Evolutionary conservation across 2,888 invertebrate species (phyloP), one percentile per base, ranked within the genome.

Genomic region (Spatulosminthurus flaviceps): DNA sequence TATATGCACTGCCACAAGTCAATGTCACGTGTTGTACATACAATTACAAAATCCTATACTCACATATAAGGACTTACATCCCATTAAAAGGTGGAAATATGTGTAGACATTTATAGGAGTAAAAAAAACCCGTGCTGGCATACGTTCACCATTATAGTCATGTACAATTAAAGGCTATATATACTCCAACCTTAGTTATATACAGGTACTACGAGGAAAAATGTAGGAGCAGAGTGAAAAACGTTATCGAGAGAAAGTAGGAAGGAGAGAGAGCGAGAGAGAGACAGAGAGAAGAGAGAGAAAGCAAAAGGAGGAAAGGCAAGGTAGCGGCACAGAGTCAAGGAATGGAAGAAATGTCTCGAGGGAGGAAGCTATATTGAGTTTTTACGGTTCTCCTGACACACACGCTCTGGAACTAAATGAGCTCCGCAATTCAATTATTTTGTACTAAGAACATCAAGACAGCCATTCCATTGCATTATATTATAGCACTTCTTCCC

Each of bases 401-500:
- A 83, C 80, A 82, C 81, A 81, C 80, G 81, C 81, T 80, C 70
- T 73, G 80, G 78, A 82, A 80, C 80, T 83, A 83, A 83, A 83
- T 83, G 83, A 82, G 83, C 82, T 82, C 83, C 81, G 80, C 83
- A 83, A 83, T 83, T 82, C 83, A 83, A 83, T 83, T 83, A 83
- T 83, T 82, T 82, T 80, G 19, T 64, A 75, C 80, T 70, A 80
- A 78, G 78, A 80, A 78, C 75, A 80, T 77, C 69, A 77, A 77
- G 77, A 77, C 77, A 28, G 34, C 41, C 64, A 64, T 66, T 66
- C 41, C 41, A 76, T 76, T 28, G 51, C 69, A 77, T 77, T 78
- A 71, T 34, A 78, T 71, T 72, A n/a, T 61, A 72, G 28, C 51
- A 11, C n/a, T 51, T 28, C 41, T n/a, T 42, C 69, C 67, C 77